These are phyloP conservation scores for Mongoloraphidia duomilia DNA, from an alignment of 2,888 invertebrate genomes.

Conservation along the genomic window DNA sequence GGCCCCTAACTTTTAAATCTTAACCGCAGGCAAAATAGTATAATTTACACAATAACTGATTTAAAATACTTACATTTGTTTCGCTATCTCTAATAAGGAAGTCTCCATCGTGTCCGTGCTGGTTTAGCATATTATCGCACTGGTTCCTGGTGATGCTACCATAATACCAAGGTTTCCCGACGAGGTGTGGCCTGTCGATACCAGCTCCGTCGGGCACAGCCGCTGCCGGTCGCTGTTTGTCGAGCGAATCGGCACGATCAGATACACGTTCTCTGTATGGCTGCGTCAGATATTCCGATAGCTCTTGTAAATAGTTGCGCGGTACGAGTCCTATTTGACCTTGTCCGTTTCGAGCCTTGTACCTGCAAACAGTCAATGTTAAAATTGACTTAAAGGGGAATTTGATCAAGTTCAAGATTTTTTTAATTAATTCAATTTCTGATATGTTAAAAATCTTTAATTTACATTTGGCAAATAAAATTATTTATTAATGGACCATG, in stretches of 20 bases:
- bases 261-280: constrained; percentile 49
- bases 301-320: constrained; percentile 83
- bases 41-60: neutral
- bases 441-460: too few relatives aligned
- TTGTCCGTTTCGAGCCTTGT: constrained; percentile 83
- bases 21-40: too few relatives aligned
- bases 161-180: constrained; percentile 92
- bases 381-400: too few relatives aligned
- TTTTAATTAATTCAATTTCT: too few relatives aligned
- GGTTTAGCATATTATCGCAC: constrained; percentile 90
- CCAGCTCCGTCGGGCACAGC: constrained; percentile 8
- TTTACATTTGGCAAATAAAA: too few relatives aligned
- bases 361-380: constrained; percentile 25
- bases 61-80: constrained; percentile 71
- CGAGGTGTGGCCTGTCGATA: constrained; percentile 50
- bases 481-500: too few relatives aligned
- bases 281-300: constrained; percentile 77
- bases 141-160: constrained; percentile 91
- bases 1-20: too few relatives aligned
- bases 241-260: constrained; percentile 34
- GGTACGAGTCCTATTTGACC: constrained; percentile 93
- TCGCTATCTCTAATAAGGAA: constrained; percentile 98
- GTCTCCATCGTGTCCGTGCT: constrained; percentile 93
- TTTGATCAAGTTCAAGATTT: too few relatives aligned
- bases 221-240: constrained; percentile 26